Base-by-base conservation (phyloP, 2,888 invertebrate species). In the Monopis laevigella region DNA sequence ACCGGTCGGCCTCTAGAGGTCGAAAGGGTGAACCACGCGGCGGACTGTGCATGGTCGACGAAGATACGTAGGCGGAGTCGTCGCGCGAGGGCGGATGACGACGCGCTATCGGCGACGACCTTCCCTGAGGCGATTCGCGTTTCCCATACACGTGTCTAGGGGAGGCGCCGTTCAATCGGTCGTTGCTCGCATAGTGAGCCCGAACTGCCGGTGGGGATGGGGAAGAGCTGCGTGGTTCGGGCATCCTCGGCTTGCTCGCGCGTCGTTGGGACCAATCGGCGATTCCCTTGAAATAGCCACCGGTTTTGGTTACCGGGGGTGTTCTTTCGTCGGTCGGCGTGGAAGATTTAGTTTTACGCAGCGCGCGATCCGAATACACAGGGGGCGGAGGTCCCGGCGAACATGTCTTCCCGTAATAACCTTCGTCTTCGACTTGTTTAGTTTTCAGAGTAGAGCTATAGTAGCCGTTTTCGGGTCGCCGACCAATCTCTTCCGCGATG, bases 361-460 rank as follows among this genome's bases (percentile, higher is more conserved):
- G 62, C 43, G 62, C 70, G 50, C 68, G 67, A 50, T 73, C 82
- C 47, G 62, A 81, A 55, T 71, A 82, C 42, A 59, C 70, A 19
- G 71, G 73, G 40, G 69, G 80, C 39, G 65, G 72, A n/a, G 77
- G 77, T 10, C 69, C 74, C 2, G 77, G 65, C 11, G 63, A 63
- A 24, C 68, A 65, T 11, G 67, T 66, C 51, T 74, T 74, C 7
- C 75, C 72, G 72, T 77, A 73, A 56, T 80, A 67, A 28, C 74
- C 69, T 50, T 78, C 69, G 74, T 78, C 75, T 48, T 71, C 68
- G 24, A 53, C 56, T 30, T 80, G 77, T 55, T 83, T 83, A 27
- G 85, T 89, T 65, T 91, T 92, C 64, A 88, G 89, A 5, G 88
- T 89, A 39, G 89, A 88, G 59, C 88, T 89, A 61, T 90, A 93